phyloP scores from a whole-genome alignment of 30 jellyfish, hydroid and myxozoan species.

The Rhopilema esculentum region DNA sequence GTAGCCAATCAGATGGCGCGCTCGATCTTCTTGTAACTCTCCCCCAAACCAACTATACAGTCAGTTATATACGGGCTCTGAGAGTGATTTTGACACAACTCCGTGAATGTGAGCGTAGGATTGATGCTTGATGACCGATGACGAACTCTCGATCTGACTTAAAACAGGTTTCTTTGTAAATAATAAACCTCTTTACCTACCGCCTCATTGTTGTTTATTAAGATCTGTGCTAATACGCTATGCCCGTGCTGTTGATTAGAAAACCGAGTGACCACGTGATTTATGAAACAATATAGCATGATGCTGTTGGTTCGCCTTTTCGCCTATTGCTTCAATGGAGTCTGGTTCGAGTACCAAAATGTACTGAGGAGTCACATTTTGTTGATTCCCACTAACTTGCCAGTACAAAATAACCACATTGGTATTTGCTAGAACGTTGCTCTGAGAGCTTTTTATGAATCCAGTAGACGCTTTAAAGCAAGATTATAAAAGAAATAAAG shows the following conservation, averaged over 20 bases:
- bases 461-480: not conserved
- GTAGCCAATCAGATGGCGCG: slow-evolving; percentile 70
- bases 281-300: slow-evolving; percentile 16
- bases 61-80: slow-evolving; percentile 12
- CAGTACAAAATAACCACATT: not conserved
- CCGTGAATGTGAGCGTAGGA: slow-evolving; percentile 50
- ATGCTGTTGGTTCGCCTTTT: slow-evolving; percentile 54
- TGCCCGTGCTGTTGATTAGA: slow-evolving; percentile 79
- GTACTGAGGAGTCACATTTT: not conserved
- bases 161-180: slow-evolving; percentile 74
- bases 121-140: slow-evolving; percentile 66
- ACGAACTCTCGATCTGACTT: slow-evolving; percentile 60
- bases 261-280: slow-evolving; percentile 78
- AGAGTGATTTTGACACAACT: slow-evolving; percentile 43
- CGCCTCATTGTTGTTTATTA: slow-evolving; percentile 78
- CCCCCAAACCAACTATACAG: slow-evolving; percentile 25
- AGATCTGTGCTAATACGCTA: slow-evolving; percentile 82
- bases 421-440: not conserved
- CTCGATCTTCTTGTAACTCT: slow-evolving; percentile 37
- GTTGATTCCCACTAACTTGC: not conserved
- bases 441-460: not conserved
- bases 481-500: not conserved
- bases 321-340: not conserved
- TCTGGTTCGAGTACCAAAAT: not conserved
- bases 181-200: slow-evolving; percentile 70